Evolutionary conservation across 2,797 vertebrate species (phyloP).

Genomic region (Gymnothorax javanicus): DNA sequence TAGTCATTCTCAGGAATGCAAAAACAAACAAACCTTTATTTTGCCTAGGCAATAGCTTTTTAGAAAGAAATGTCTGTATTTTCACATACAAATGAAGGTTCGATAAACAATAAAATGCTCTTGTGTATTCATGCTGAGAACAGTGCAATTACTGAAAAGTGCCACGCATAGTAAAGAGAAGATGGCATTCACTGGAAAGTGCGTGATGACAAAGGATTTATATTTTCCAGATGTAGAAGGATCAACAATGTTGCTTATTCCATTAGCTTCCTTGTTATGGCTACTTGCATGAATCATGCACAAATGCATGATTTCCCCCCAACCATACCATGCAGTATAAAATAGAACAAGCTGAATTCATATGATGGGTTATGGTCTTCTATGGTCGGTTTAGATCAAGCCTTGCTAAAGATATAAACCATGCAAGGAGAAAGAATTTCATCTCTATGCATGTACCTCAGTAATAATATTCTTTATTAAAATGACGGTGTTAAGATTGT

Average conservation of each 20-base stretch:
- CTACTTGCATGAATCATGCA: neutral
- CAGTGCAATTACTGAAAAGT: neutral
- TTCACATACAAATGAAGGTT: neutral
- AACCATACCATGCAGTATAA: neutral
- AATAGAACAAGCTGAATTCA: neutral
- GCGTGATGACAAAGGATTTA: neutral
- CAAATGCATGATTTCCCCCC: neutral
- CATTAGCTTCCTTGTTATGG: neutral
- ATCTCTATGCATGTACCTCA: neutral
- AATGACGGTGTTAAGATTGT: no score
- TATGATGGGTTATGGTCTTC: neutral
- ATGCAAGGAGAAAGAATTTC: neutral
- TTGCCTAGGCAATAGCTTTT: no score
- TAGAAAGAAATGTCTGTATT: neutral
- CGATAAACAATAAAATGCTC: neutral
- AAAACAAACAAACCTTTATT: no score
- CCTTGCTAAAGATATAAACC: neutral
- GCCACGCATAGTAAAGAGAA: neutral
- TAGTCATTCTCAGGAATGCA: no score
- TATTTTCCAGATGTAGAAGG: neutral
- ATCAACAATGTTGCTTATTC: neutral
- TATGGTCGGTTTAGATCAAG: neutral
- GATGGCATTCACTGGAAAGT: neutral
- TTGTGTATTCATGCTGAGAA: neutral
- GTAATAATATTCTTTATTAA: neutral